A percentile compares a stretch with the other conserved stretches of the same genome.
Evolutionary conservation across 2,113 vertebrate species (phyloP).

Genomic region (Phoxinus phoxinus): DNA sequence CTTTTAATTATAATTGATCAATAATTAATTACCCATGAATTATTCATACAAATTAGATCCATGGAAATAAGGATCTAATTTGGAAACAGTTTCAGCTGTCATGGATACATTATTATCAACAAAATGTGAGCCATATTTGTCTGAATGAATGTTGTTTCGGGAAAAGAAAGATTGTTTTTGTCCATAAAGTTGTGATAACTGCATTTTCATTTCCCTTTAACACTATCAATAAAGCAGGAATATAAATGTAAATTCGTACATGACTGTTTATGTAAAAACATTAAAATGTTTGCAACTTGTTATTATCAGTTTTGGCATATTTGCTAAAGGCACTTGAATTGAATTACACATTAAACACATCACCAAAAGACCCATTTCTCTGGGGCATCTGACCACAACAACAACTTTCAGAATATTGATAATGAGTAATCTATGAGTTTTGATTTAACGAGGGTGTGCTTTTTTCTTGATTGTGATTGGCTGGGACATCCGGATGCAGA

Average conservation of each 20-base stretch:
- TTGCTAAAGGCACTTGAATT: neutral
- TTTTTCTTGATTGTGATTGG: neutral
- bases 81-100: constrained; percentile 18
- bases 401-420: neutral
- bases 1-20: constrained; percentile 50
- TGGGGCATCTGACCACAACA: neutral
- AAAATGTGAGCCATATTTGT: neutral
- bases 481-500: neutral
- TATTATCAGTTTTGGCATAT: neutral
- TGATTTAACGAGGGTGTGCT: neutral
- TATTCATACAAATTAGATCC: constrained; percentile 44
- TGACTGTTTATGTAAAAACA: neutral
- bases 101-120: constrained; percentile 19
- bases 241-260: neutral
- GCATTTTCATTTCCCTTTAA: neutral
- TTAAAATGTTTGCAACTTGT: neutral
- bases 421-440: neutral
- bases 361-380: neutral
- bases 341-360: neutral
- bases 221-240: neutral
- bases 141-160: constrained; percentile 6
- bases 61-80: no score
- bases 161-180: neutral
- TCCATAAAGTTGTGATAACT: neutral
- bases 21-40: constrained; percentile 51